These are phyloP conservation scores for Geophilus truncorum DNA, from an alignment of 2,888 invertebrate species.

Conservation along the genomic window DNA sequence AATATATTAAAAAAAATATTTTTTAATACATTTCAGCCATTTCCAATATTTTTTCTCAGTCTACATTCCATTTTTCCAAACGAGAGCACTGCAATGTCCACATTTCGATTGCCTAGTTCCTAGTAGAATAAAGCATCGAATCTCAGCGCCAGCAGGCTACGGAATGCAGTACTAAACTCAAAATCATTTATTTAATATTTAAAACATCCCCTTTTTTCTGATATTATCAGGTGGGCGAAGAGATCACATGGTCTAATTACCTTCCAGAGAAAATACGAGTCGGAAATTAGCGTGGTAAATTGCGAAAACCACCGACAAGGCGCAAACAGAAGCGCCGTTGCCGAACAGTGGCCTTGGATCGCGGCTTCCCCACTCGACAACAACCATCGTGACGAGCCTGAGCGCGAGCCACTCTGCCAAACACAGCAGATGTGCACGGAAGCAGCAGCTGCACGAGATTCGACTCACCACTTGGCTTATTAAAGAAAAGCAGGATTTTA, in stretches of 20 bases:
- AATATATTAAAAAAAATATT: too few relatives aligned
- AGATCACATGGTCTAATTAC: not conserved
- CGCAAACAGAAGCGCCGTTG: not conserved
- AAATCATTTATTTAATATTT: not conserved
- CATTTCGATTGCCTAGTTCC: not conserved
- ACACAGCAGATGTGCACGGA: constrained; percentile 18
- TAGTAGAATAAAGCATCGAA: not conserved
- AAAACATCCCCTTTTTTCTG: not conserved
- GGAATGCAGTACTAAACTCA: not conserved
- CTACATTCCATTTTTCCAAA: too few relatives aligned
- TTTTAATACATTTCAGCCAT: not conserved
- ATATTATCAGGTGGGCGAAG: not conserved
- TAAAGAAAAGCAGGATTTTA: constrained; percentile 7
- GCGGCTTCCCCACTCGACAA: not conserved
- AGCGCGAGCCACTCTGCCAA: constrained; percentile 17
- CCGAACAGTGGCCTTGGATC: not conserved
- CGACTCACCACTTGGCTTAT: not conserved
- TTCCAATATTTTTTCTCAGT: too few relatives aligned
- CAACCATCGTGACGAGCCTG: not conserved
- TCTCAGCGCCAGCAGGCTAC: not conserved
- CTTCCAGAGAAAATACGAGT: not conserved
- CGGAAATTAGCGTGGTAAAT: not conserved
- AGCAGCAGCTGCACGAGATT: not conserved
- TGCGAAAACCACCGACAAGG: not conserved
- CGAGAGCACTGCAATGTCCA: not conserved